These are phyloP conservation scores for Callimorpha dominula DNA, from an alignment of 2,888 invertebrate species.

Conservation along the genomic window DNA sequence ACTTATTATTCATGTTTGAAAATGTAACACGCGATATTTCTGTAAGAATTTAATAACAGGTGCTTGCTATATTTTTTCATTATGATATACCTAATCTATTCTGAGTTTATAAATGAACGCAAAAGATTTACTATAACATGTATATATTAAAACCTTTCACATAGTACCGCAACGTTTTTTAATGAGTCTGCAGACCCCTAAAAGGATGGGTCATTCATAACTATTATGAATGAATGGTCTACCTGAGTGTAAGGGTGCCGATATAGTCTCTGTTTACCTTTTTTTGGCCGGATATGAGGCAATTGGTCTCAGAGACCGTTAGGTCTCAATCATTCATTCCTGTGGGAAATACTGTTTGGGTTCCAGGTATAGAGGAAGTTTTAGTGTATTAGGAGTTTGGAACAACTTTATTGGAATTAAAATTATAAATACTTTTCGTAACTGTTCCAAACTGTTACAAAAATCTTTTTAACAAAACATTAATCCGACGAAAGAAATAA, in stretches of 20 bases:
- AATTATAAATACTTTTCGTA: too few relatives aligned
- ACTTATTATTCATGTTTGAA: not conserved
- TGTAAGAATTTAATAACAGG: not conserved
- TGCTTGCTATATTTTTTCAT: slow-evolving; percentile 10
- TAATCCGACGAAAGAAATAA: too few relatives aligned
- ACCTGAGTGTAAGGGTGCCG: slow-evolving; percentile 72
- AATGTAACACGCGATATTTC: not conserved
- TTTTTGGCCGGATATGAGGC: slow-evolving; percentile 79
- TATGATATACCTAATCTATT: slow-evolving; percentile 7
- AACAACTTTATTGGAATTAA: not conserved
- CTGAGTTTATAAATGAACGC: not conserved
- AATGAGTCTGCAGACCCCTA: slow-evolving; percentile 41
- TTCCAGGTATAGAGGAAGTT: slow-evolving; percentile 40
- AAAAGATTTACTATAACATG: not conserved
- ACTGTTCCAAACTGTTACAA: too few relatives aligned
- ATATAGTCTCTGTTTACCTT: slow-evolving; percentile 62
- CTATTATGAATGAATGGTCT: slow-evolving; percentile 72
- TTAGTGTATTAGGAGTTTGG: not conserved
- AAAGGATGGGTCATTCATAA: slow-evolving; percentile 75
- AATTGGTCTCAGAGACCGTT: slow-evolving; percentile 76
- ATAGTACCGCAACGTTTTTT: not conserved
- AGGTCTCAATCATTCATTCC: slow-evolving; percentile 62
- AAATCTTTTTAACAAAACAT: too few relatives aligned
- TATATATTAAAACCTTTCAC: not conserved
- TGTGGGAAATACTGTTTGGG: slow-evolving; percentile 47